These are phyloP conservation scores for Lasioglossum villosulum DNA, from an alignment of 2,888 invertebrate genomes.

Conservation along the genomic window DNA sequence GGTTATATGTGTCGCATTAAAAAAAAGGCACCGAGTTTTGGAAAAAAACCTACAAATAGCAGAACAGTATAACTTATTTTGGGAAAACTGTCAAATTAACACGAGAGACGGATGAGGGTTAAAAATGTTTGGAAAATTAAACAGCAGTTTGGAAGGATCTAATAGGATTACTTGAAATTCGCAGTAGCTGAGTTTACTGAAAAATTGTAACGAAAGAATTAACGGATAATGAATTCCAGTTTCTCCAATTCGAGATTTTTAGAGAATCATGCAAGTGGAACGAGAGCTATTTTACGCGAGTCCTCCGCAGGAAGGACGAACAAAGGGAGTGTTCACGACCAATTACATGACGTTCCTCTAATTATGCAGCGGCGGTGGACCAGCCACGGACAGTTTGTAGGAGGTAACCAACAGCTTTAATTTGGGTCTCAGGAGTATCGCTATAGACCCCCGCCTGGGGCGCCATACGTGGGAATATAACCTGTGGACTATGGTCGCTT, in stretches of 20 bases:
- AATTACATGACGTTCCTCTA: slow-evolving; percentile 82
- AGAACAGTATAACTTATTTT: too few relatives aligned
- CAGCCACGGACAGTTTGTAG: slow-evolving; percentile 76
- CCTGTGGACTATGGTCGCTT: slow-evolving; percentile 64
- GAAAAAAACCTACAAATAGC: too few relatives aligned
- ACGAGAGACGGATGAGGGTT: too few relatives aligned
- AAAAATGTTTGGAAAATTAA: background rate
- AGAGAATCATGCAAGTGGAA: background rate
- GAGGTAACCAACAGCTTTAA: slow-evolving; percentile 79
- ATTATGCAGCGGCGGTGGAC: slow-evolving; percentile 81
- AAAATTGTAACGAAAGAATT: background rate
- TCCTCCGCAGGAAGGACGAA: slow-evolving; percentile 50
- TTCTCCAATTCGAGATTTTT: background rate
- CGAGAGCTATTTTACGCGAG: slow-evolving; percentile 27
- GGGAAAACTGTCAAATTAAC: too few relatives aligned
- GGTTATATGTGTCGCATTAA: too few relatives aligned
- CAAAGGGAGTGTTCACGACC: slow-evolving; percentile 71
- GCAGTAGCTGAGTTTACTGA: background rate
- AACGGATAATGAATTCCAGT: background rate
- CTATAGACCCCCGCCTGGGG: slow-evolving; percentile 79
- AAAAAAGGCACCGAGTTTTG: too few relatives aligned
- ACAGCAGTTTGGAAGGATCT: background rate
- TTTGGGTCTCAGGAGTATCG: slow-evolving; percentile 81
- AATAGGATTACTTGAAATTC: background rate
- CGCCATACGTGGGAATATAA: slow-evolving; percentile 82